These are phyloP conservation scores for Laspeyria flexula DNA, from an alignment of 2,888 invertebrate species.

Conservation along the genomic window DNA sequence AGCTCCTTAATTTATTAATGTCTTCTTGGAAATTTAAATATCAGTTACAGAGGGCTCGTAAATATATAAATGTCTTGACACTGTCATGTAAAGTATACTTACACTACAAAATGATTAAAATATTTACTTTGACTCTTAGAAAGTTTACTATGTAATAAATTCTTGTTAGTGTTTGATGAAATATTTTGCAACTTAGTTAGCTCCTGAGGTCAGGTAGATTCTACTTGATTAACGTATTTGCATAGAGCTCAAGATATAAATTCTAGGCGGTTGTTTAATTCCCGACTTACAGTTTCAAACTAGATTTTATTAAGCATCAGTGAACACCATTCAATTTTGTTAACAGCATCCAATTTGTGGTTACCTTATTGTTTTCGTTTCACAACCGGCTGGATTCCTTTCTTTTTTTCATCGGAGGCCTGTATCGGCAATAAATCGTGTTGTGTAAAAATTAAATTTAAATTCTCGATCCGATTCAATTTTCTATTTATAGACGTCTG, in stretches of 20 bases:
- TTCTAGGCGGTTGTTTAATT: background rate
- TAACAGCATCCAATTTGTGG: constrained; percentile 40
- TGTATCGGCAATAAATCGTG: constrained; percentile 57
- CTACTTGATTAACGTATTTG: constrained; percentile 1
- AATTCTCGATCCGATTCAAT: constrained; percentile 60
- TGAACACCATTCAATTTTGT: constrained; percentile 26
- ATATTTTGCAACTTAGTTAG: background rate
- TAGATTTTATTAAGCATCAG: background rate
- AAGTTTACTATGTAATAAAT: constrained; percentile 12
- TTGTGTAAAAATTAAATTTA: constrained; percentile 62
- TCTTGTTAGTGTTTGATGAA: constrained; percentile 2
- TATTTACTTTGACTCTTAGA: constrained; percentile 5
- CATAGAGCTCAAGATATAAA: background rate
- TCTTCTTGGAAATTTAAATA: constrained; percentile 35
- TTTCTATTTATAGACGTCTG: constrained; percentile 76
- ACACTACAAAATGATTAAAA: constrained; percentile 2
- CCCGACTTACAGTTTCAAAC: background rate
- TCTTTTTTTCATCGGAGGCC: constrained; percentile 51
- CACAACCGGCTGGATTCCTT: constrained; percentile 42
- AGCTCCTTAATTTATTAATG: constrained; percentile 50
- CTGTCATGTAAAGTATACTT: constrained; percentile 6
- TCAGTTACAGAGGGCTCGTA: constrained; percentile 12
- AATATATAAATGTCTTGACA: constrained; percentile 17
- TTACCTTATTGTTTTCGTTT: constrained; percentile 47
- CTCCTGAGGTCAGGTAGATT: constrained; percentile 5